Conservation (phyloP, 2,888 invertebrate genomes). For the Oithona nana region DNA sequence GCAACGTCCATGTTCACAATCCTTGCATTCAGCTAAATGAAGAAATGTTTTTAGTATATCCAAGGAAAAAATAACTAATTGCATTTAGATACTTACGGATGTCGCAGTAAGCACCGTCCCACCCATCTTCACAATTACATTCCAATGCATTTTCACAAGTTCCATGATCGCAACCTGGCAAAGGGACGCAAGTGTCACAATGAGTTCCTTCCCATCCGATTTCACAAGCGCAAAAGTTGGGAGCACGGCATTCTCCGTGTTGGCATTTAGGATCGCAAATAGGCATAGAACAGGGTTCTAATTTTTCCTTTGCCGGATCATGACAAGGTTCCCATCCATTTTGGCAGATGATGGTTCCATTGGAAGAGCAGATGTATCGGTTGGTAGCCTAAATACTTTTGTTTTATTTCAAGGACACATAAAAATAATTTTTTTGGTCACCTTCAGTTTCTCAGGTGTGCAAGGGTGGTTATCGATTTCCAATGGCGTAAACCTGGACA, state of each 20-base stretch:
- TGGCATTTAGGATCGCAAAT: not conserved
- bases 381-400: not conserved
- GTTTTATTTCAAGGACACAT: not conserved
- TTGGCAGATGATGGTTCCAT: not conserved
- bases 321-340: not conserved
- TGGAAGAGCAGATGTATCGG: not conserved
- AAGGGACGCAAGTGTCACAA: slow-evolving; percentile 1
- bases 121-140: not conserved
- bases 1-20: not conserved
- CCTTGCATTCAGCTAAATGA: not conserved
- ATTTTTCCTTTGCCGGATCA: not conserved
- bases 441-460: not conserved
- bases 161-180: slow-evolving; percentile 4
- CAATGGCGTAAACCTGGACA: not conserved
- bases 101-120: not conserved
- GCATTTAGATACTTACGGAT: not conserved
- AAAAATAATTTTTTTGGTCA: not conserved
- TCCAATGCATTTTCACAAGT: not conserved
- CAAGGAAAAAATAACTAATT: not conserved
- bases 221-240: not conserved
- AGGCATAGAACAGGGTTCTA: not conserved
- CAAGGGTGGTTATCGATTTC: not conserved
- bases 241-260: not conserved
- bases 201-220: not conserved
- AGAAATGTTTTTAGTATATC: not conserved